phyloP scores from a whole-genome alignment of 2,888 invertebrate species.

The Chelonus formosanus region DNA sequence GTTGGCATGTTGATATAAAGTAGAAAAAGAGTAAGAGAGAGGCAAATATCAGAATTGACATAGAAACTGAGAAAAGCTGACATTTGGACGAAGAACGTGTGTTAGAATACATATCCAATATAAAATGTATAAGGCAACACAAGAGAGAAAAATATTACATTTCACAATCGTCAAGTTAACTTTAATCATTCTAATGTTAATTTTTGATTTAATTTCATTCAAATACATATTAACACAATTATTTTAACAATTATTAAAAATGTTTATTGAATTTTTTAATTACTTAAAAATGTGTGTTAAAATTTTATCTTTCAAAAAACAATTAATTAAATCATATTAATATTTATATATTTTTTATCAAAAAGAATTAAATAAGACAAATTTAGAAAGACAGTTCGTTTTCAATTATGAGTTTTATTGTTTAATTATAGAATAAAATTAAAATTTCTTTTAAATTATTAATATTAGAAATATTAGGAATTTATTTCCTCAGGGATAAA shows the following conservation, averaged over 20 bases:
- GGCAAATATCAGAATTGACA: conserved; percentile 29
- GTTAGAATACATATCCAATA: conserved; percentile 15
- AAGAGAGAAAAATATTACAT: conserved; percentile 25
- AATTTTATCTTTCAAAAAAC: too few relatives aligned
- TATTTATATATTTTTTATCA: too few relatives aligned
- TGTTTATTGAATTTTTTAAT: too few relatives aligned
- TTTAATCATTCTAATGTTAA: conserved; percentile 33
- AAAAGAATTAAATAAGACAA: too few relatives aligned
- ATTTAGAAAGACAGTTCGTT: too few relatives aligned
- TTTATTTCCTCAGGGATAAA: neutral
- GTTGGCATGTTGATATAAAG: conserved; percentile 13
- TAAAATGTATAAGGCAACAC: neutral
- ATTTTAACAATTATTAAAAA: neutral
- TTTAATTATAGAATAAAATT: too few relatives aligned
- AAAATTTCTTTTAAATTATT: too few relatives aligned
- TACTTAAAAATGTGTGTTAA: too few relatives aligned
- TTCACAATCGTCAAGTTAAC: conserved; percentile 23
- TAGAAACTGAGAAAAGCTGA: conserved; percentile 31
- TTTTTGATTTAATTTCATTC: conserved; percentile 3
- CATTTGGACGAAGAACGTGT: conserved; percentile 22
- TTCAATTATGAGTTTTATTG: too few relatives aligned
- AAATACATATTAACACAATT: neutral
- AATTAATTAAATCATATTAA: too few relatives aligned
- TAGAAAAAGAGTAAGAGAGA: conserved; percentile 7
- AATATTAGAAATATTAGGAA: too few relatives aligned